Percentiles rank a stretch among this genome's conserved stretches.
phyloP scores from a whole-genome alignment of 2,888 invertebrate species.

The Leptopterna dolabrata region DNA sequence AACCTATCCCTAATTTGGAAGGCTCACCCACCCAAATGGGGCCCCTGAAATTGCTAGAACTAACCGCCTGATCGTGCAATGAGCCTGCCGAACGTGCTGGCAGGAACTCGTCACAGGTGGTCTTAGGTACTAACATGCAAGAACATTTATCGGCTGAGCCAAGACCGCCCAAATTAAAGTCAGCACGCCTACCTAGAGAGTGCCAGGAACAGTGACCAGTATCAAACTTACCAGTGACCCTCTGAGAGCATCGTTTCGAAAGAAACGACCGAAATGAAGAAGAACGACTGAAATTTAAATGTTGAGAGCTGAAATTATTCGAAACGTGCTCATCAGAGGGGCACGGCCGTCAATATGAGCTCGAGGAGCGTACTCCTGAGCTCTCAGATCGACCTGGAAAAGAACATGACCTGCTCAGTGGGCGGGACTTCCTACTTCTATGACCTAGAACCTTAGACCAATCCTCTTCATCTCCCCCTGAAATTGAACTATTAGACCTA shows the following conservation, averaged over 20 bases:
- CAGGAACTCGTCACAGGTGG: too few relatives aligned
- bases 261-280: not conserved
- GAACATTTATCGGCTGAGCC: too few relatives aligned
- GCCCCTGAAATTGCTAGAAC: too few relatives aligned
- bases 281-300: not conserved
- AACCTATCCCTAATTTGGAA: not conserved
- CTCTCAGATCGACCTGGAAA: constrained; percentile 1
- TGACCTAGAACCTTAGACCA: not conserved
- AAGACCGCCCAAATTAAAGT: not conserved
- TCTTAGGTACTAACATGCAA: too few relatives aligned
- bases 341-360: not conserved
- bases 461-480: not conserved
- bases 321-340: not conserved
- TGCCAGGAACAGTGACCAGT: not conserved
- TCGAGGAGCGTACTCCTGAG: constrained; percentile 1
- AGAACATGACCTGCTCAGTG: not conserved
- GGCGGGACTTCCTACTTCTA: not conserved
- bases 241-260: constrained; percentile 1
- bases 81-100: too few relatives aligned
- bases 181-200: not conserved
- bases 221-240: constrained; percentile 1
- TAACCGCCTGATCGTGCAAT: too few relatives aligned
- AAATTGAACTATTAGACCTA: not conserved
- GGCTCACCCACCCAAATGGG: too few relatives aligned
- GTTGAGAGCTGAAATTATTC: too few relatives aligned